Evolutionary conservation across 2,888 invertebrate species (phyloP).

Genomic region (Drosophila aldrichi): DNA sequence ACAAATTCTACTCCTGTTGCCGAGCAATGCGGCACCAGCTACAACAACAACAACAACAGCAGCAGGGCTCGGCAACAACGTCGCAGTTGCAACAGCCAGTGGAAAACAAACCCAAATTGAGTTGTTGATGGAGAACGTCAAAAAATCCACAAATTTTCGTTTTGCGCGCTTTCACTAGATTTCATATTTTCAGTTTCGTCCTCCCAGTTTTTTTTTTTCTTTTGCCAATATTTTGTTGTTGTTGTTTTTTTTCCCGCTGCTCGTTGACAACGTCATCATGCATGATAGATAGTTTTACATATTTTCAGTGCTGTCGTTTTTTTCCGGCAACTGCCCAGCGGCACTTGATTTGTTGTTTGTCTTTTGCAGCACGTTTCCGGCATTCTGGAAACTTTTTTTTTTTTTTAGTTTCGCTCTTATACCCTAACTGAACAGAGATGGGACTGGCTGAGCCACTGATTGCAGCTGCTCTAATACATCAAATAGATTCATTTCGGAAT

Average conservation of each 20-base stretch:
- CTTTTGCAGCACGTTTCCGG: conserved; percentile 75
- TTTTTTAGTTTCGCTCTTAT: conserved; percentile 60
- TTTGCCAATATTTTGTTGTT: conserved; percentile 1
- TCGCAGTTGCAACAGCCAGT: conserved; percentile 24
- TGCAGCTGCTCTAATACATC: not conserved
- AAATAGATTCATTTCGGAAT: not conserved
- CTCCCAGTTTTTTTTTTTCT: conserved; percentile 17
- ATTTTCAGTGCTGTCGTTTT: conserved; percentile 64
- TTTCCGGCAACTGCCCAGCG: conserved; percentile 65
- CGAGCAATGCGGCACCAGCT: conserved; percentile 31
- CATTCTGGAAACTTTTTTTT: conserved; percentile 57
- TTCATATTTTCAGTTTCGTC: conserved; percentile 31
- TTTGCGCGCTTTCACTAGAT: conserved; percentile 23
- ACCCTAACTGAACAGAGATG: conserved; percentile 14
- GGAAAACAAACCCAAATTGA: conserved; percentile 63
- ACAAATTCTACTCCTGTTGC: conserved; percentile 50
- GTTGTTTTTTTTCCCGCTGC: conserved; percentile 21
- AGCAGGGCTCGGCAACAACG: conserved; percentile 1
- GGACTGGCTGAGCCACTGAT: no score
- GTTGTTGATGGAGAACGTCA: conserved; percentile 68
- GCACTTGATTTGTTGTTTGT: conserved; percentile 81
- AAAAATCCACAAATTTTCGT: conserved; percentile 62
- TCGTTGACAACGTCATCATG: conserved; percentile 73
- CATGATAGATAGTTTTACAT: conserved; percentile 80
- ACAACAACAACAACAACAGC: conserved; percentile 20